Evolutionary conservation across 2,797 vertebrate genomes (phyloP).

Genomic region (Enteromius thamalakanensis): DNA sequence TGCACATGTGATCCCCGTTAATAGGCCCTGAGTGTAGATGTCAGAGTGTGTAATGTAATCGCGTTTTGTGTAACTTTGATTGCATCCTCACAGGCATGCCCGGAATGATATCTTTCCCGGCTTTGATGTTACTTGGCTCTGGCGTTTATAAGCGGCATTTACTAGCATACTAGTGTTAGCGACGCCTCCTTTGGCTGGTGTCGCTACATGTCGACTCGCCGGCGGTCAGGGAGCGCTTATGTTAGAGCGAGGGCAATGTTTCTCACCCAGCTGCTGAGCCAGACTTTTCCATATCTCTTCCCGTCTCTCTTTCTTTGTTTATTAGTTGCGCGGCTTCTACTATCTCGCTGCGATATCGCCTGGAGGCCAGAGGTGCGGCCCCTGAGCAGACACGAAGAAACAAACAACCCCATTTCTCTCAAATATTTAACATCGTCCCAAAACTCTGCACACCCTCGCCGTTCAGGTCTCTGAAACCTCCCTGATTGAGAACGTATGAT

Average conservation of each 20-base stretch:
- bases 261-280: constrained; percentile 38
- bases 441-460: constrained; percentile 54
- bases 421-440: constrained; percentile 65
- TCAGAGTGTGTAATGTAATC: constrained; percentile 38
- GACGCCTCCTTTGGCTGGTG: constrained; percentile 49
- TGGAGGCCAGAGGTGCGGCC: constrained; percentile 65
- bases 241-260: constrained; percentile 18
- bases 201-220: constrained; percentile 32
- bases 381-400: constrained; percentile 66
- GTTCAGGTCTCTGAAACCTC: constrained; percentile 50
- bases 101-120: constrained; percentile 52
- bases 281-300: constrained; percentile 17
- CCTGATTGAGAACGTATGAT: neutral
- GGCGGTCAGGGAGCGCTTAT: constrained; percentile 35
- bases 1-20: constrained; percentile 12
- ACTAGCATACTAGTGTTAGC: constrained; percentile 18
- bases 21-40: constrained; percentile 29
- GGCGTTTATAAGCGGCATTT: constrained; percentile 24
- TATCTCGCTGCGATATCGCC: constrained; percentile 51
- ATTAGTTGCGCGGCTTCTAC: constrained; percentile 26
- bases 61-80: constrained; percentile 65
- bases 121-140: constrained; percentile 59
- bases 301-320: constrained; percentile 24
- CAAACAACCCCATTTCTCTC: constrained; percentile 70
- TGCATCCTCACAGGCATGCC: constrained; percentile 54